Base-by-base conservation (phyloP, 2,113 vertebrate genomes). In the Desmodus rotundus region DNA sequence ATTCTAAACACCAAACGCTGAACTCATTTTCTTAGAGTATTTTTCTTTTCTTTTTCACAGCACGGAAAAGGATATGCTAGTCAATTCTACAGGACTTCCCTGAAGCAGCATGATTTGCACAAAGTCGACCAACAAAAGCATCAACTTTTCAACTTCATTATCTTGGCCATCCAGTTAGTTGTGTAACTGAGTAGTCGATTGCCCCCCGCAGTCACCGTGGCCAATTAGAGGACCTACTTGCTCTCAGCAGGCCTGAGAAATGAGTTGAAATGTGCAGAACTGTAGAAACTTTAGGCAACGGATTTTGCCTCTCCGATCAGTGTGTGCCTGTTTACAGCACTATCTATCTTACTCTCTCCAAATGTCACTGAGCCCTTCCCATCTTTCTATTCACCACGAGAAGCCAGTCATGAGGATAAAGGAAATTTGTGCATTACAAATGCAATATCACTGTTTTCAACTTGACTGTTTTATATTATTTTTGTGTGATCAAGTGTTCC, bases 271-370 rank as follows among this genome's bases (percentile, higher is more conserved):
- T 97, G 98, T 98, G 98, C 98, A 98, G 98, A 99, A 99, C 98
- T 99, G 98, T 99, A 98, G 98, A 98, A 99, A 98, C 98, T 98
- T 97, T 90, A 94, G 98, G 98, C 98, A 98, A 97, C 97, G 95
- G 98, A 96, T 94, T 96, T 98, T 98, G 98, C 98, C 98, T 99
- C 98, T 98, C 98, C 98, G 98, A 98, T 99, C 99, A 99, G 99
- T 98, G 99, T 99, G 99, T 99, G 99, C 99, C 99, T 99, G 99
- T 99, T 99, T 99, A 99, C 99, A 99, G 99, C 99, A 98, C 99
- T 99, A 99, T 99, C 98, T 99, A 99, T 98, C 98, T 99, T 98
- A 99, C 98, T 98, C 98, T 98, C 98, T 99, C 98, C 98, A 99
- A 99, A 99, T 98, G 98, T 99, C 99, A 99, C 99, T 99, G 99